Evolutionary conservation across 2,888 invertebrate genomes (phyloP), one percentile per base, ranked within the genome.

Genomic region (Petrophora chlorosata): DNA sequence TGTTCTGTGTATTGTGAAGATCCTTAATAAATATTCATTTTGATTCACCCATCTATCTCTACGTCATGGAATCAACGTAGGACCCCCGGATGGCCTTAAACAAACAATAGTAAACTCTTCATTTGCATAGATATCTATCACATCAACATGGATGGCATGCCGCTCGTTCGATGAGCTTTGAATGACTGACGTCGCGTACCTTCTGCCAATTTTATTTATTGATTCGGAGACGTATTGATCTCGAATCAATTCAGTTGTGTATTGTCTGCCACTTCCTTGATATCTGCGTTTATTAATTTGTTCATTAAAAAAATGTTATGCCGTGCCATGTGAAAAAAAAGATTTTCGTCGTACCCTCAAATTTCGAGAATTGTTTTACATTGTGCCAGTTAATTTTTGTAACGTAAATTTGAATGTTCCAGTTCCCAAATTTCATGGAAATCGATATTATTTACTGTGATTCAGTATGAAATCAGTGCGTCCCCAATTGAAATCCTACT

Each of bases 161-260:
- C 56, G 41, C 13, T 29, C 17, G 19, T 12, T n/a, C 5, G 60
- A 47, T 16, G 53, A 34, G 52, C 65, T 65, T 54, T 59, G 50
- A 59, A 61, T 57, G 60, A 56, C 61, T 63, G 61, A 66, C 63
- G 57, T 47, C 44, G 47, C 58, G 60, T 62, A 65, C 63, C 65
- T 42, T 58, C 53, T 43, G 54, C 63, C 61, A 62, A 71, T 70
- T 74, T 74, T 72, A 71, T 68, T 63, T 55, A 50, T 50, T 41
- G 52, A 70, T 63, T 59, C 59, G 47, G 38, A 56, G 58, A 55
- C 40, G 44, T 52, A 62, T 59, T 51, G 42, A 59, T 33, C 13
- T 34, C 32, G 35, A 57, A 65, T 65, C 53, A 54, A 69, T 52
- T 73, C 70, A 73, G 71, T 71, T 46, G 48, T 16, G 34, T 38